These are phyloP conservation scores for Rhinoraja longicauda DNA, from an alignment of 2,797 vertebrate genomes.

Conservation along the genomic window DNA sequence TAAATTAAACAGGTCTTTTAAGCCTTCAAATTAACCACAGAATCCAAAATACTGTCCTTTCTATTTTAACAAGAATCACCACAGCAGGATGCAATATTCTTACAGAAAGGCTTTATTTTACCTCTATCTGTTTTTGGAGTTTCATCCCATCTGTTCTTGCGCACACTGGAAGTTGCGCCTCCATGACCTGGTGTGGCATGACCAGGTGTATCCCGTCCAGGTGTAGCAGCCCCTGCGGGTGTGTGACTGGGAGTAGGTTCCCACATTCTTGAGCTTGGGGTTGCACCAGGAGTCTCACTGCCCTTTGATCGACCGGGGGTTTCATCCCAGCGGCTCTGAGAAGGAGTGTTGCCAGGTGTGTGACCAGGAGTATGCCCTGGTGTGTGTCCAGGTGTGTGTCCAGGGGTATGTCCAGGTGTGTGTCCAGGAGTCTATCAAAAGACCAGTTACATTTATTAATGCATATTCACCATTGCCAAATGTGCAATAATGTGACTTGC, in stretches of 20 bases:
- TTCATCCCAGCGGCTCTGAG: conserved; percentile 92
- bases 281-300: conserved; percentile 92
- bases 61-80: not conserved
- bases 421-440: conserved; percentile 65
- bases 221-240: conserved; percentile 88
- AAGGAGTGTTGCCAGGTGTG: conserved; percentile 60
- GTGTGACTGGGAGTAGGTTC: conserved; percentile 97
- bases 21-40: not conserved
- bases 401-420: conserved; percentile 49
- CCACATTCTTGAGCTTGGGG: conserved; percentile 93
- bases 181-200: conserved; percentile 92
- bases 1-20: too few relatives aligned
- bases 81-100: not conserved
- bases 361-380: conserved; percentile 39
- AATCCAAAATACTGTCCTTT: not conserved
- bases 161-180: conserved; percentile 85
- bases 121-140: conserved; percentile 94
- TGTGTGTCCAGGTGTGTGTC: conserved; percentile 34
- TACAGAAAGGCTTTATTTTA: conserved; percentile 43
- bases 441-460: not conserved
- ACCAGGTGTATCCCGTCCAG: conserved; percentile 88
- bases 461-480: not conserved
- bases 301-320: conserved; percentile 93
- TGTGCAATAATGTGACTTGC: not conserved
- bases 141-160: conserved; percentile 97